A percentile compares a stretch with the other conserved stretches of the same genome.
phyloP scores from a whole-genome alignment of 2,113 vertebrate genomes.

The Seriola dumerili region DNA sequence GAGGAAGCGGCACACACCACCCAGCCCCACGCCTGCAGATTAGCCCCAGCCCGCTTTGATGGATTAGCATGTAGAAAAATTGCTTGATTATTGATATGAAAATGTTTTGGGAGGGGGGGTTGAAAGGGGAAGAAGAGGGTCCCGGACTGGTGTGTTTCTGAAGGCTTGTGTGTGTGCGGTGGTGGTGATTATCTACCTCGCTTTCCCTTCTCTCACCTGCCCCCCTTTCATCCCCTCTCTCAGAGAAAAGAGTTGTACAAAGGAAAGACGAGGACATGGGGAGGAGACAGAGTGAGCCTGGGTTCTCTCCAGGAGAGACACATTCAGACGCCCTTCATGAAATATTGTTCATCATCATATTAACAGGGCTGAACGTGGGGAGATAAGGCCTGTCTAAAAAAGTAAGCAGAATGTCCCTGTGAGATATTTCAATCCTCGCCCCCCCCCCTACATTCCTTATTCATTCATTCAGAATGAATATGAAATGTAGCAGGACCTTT shows the following conservation, averaged over 20 bases:
- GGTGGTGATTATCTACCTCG: conserved; percentile 74
- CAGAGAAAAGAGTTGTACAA: conserved; percentile 86
- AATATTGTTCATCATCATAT: conserved; percentile 92
- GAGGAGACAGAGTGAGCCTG: conserved; percentile 79
- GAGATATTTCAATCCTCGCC: conserved; percentile 83
- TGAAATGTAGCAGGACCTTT: conserved; percentile 78
- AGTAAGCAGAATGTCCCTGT: conserved; percentile 84
- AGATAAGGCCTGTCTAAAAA: conserved; percentile 87
- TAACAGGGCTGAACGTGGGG: conserved; percentile 89
- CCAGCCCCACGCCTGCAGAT: conserved; percentile 85
- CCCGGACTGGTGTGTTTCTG: conserved; percentile 53
- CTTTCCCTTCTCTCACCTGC: conserved; percentile 87
- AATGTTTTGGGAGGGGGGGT: conserved; percentile 89
- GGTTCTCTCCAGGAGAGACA: conserved; percentile 84
- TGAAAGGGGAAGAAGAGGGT: conserved; percentile 80
- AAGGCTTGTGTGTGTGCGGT: conserved; percentile 18
- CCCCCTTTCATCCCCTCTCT: conserved; percentile 85
- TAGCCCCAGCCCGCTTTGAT: conserved; percentile 97
- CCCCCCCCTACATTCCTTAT: conserved; percentile 57
- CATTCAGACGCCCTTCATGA: conserved; percentile 88
- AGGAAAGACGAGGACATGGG: conserved; percentile 85
- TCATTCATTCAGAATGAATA: conserved; percentile 80
- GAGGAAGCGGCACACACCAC: conserved; percentile 84
- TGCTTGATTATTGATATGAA: conserved; percentile 99
- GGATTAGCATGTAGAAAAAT: conserved; percentile 99